These are phyloP conservation scores for Potamarius usumacintae DNA, from an alignment of 2,113 vertebrate species.

Conservation along the genomic window DNA sequence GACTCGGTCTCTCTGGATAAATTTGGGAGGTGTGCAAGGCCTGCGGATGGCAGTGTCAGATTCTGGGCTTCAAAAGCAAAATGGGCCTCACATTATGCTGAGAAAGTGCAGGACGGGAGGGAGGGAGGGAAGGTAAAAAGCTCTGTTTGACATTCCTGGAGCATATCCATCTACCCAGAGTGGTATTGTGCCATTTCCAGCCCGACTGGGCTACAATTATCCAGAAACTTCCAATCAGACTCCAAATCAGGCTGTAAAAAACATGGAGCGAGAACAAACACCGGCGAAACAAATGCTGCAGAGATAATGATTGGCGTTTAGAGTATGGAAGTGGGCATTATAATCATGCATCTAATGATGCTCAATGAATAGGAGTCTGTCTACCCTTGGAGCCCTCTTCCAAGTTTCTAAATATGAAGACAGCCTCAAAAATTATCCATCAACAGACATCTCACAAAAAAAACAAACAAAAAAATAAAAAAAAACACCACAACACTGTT, in stretches of 20 bases:
- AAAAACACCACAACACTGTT: not conserved
- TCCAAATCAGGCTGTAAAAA: not conserved
- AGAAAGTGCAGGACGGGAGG: slow-evolving; percentile 29
- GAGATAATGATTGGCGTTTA: not conserved
- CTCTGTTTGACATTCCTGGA: slow-evolving; percentile 53
- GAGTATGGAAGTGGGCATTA: not conserved
- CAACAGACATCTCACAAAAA: not conserved
- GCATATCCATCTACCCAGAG: slow-evolving; percentile 48
- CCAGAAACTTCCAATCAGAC: slow-evolving; percentile 37
- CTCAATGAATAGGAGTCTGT: not conserved
- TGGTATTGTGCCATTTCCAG: slow-evolving; percentile 25
- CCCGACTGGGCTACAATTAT: slow-evolving; percentile 21
- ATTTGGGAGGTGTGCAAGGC: slow-evolving; percentile 28
- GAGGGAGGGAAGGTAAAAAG: slow-evolving; percentile 34
- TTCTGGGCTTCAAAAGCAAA: slow-evolving; percentile 24
- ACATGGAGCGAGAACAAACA: not conserved
- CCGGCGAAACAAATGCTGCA: not conserved
- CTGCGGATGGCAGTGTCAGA: slow-evolving; percentile 18
- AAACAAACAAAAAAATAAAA: not conserved
- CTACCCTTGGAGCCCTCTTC: not conserved
- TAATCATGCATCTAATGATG: not conserved
- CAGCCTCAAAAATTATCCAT: not conserved
- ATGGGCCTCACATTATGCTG: slow-evolving; percentile 11
- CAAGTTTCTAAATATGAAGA: not conserved
- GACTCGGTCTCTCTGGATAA: slow-evolving; percentile 27